Evolutionary conservation across 2,113 vertebrate species (phyloP), one percentile per base, ranked within the genome.

Genomic region (Cryptomyrus ogoouensis): DNA sequence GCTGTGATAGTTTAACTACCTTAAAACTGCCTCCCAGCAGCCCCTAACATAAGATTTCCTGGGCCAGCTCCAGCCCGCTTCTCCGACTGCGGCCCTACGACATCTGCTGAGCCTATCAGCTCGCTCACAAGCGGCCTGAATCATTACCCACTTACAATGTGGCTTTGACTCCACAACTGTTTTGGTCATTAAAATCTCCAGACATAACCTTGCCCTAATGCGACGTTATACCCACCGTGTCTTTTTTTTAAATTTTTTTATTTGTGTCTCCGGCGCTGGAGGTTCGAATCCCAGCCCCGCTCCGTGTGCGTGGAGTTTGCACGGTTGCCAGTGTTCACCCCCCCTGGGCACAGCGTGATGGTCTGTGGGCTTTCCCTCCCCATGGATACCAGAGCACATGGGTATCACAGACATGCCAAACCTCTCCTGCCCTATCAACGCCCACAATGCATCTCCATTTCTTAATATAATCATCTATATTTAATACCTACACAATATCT

Each of bases 11-110:
- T 50, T 47, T 44, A 86, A 86, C 47, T 49, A 47, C 44, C 83
- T 50, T 50, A 85, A 44, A 85, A 85, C 27, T n/a, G 83, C 44
- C 83, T 85, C 83, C 83, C 83, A 85, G 83, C 83, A 85, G 42
- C 83, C 19, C 24, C 44, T 50, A 49, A 47, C 83, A 86, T 49
- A 86, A 86, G 17, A 86, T 47, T 47, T 85, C 46, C 21, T 85
- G 83, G 83, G 46, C 44, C 44, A 49, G 46, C 21, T 86, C 83
- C 44, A 49, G 44, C 47, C 83, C 42, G 24, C 24, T 21, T 50
- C 83, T 49, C 44, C 8, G 47, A 47, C 44, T 12, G 46, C 19
- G 17, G 35, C 46, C 24, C 13, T 4, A 49, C 47, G 12, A 47
- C 83, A 86, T 50, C 83, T 86, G 83, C 83, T 86, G 83, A 8